Conservation (phyloP, 2,888 invertebrate species). For the Nematopogon swammerdamellus region DNA sequence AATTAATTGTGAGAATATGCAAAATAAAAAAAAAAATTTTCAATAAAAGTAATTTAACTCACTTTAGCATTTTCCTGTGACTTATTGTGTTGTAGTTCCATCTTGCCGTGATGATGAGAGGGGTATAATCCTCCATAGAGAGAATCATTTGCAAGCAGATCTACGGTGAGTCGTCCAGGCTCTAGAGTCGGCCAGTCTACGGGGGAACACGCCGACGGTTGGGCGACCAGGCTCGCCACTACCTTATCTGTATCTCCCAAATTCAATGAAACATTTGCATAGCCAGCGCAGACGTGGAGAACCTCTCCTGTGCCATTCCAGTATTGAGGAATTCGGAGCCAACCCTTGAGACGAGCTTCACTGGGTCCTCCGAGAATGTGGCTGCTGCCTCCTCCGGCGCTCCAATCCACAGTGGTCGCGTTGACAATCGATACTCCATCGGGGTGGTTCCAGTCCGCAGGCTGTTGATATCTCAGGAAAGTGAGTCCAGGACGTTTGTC, state of each 20-base stretch:
- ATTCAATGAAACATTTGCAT: slow-evolving; percentile 67
- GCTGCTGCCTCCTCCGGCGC: slow-evolving; percentile 65
- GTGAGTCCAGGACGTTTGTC: slow-evolving; percentile 87
- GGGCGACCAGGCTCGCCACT: slow-evolving; percentile 63
- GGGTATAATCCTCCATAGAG: slow-evolving; percentile 56
- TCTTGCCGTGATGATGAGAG: slow-evolving; percentile 70
- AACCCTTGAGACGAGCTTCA: slow-evolving; percentile 77
- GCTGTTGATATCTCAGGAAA: slow-evolving; percentile 83
- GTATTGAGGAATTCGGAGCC: slow-evolving; percentile 72
- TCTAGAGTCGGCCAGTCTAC: slow-evolving; percentile 64
- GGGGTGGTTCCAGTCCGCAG: slow-evolving; percentile 83
- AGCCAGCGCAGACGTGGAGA: slow-evolving; percentile 75
- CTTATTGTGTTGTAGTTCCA: slow-evolving; percentile 76
- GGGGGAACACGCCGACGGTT: slow-evolving; percentile 66
- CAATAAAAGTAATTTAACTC: slow-evolving; percentile 7
- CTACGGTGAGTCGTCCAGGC: slow-evolving; percentile 63
- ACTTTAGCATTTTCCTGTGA: slow-evolving; percentile 72
- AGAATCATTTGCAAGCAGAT: slow-evolving; percentile 65
- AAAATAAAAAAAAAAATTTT: slow-evolving; percentile 1
- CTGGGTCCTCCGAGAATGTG: slow-evolving; percentile 68
- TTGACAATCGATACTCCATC: slow-evolving; percentile 85
- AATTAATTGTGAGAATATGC: background rate
- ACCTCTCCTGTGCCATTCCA: slow-evolving; percentile 69
- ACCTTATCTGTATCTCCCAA: slow-evolving; percentile 48
- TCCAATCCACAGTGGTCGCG: slow-evolving; percentile 79